Conservation (phyloP, 2,888 invertebrate species). For the Ecdyonurus torrentis region DNA sequence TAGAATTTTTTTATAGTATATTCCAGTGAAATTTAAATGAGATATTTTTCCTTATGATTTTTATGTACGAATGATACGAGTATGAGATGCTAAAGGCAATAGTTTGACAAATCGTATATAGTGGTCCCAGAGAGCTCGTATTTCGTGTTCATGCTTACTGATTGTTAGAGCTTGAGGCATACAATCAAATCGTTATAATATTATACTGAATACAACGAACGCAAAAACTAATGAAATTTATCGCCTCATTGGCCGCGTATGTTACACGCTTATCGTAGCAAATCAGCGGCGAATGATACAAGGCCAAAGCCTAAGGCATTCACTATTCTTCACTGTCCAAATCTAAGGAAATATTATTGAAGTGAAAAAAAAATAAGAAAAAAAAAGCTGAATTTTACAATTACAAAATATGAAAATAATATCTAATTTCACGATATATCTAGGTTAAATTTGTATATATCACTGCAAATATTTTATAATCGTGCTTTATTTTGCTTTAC, state of each 20-base stretch:
- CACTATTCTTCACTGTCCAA: neutral
- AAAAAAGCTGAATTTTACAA: too few species aligned
- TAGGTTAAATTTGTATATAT: too few species aligned
- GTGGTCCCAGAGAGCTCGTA: neutral
- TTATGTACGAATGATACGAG: too few species aligned
- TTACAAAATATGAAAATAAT: too few species aligned
- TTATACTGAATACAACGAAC: neutral
- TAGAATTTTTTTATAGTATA: too few species aligned
- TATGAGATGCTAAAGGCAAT: too few species aligned
- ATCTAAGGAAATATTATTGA: neutral
- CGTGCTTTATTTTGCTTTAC: too few species aligned
- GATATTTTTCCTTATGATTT: too few species aligned
- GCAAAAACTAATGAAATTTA: neutral
- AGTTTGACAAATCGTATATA: neutral
- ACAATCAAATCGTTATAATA: neutral
- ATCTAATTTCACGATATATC: too few species aligned
- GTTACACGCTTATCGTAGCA: neutral
- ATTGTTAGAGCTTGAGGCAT: neutral
- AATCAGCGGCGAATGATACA: neutral
- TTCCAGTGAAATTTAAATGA: too few species aligned
- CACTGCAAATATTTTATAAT: too few species aligned
- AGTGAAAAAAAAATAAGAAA: neutral
- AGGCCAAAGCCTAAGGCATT: neutral
- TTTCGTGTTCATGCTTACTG: neutral
- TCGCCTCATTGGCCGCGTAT: neutral